Base-by-base conservation (phyloP, 1,140 invertebrate genomes). In the Tetragnatha versicolor region DNA sequence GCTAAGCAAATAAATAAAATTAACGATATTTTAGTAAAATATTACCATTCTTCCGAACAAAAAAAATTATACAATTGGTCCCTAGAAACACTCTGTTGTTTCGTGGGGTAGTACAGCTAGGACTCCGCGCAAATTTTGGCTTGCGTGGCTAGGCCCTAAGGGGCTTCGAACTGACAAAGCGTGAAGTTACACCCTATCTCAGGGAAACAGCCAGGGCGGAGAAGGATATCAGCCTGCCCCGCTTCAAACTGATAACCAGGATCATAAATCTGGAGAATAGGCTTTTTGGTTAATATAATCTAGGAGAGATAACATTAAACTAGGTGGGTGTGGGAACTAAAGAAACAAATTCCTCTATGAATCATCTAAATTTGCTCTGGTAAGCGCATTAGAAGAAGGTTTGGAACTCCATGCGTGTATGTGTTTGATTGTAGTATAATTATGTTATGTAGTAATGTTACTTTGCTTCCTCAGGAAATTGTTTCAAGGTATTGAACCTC, bases 401-500 rank as follows among this genome's bases (percentile, higher is more conserved):
- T n/a, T n/a, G n/a, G n/a, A n/a, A n/a, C n/a, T n/a, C n/a, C n/a
- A n/a, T n/a, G n/a, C n/a, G n/a, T n/a, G n/a, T n/a, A n/a, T n/a
- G n/a, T n/a, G n/a, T n/a, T n/a, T n/a, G n/a, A n/a, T n/a, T n/a
- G n/a, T n/a, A n/a, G n/a, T n/a, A n/a, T n/a, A n/a, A n/a, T n/a
- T n/a, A n/a, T n/a, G n/a, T n/a, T n/a, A n/a, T n/a, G n/a, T n/a
- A n/a, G 12, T 20, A 47, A 1, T 20, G 20, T 17, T 47, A 17
- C 7, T 60, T 29, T 33, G 17, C 35, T 33, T 60, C 20, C 81
- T 7, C 45, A 83, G 82, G 49, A 82, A 82, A 68, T 60, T 80
- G 45, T 82, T 84, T 78, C 94, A 95, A 85, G 94, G 94, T 2
- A 86, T 96, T 17, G 90, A 91, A 82, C 91, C 94, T 0, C 93